phyloP scores from a whole-genome alignment of 35 echinoderm and acorn worm species.

The Anneissia japonica region DNA sequence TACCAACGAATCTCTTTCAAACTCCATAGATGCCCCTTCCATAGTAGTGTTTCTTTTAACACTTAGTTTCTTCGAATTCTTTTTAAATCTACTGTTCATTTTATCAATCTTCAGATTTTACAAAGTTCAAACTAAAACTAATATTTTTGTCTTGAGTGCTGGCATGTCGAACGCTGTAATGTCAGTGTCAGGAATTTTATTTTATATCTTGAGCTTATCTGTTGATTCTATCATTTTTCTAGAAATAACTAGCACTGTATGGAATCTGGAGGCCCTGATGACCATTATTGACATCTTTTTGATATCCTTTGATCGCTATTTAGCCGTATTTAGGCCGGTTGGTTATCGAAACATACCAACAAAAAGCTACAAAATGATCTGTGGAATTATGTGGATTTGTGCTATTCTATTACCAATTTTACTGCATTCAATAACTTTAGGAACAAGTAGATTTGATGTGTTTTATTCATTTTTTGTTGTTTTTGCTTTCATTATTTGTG shows the following conservation, averaged over 20 bases:
- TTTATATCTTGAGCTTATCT: background rate
- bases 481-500: background rate
- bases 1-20: too few species aligned
- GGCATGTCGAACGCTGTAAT: background rate
- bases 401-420: background rate
- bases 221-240: background rate
- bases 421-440: background rate
- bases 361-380: background rate
- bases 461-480: background rate
- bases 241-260: background rate
- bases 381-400: background rate
- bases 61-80: background rate
- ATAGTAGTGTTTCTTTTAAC: background rate
- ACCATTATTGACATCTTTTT: background rate
- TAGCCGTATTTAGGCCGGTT: background rate
- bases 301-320: background rate
- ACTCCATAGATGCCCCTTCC: too few species aligned
- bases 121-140: background rate
- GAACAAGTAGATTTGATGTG: background rate
- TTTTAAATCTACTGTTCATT: background rate
- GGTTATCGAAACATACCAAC: background rate
- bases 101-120: background rate
- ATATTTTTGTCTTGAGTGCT: background rate
- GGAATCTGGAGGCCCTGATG: background rate
- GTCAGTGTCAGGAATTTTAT: background rate